phyloP scores from a whole-genome alignment of 1,140 invertebrate species.

The Aphis gossypii region DNA sequence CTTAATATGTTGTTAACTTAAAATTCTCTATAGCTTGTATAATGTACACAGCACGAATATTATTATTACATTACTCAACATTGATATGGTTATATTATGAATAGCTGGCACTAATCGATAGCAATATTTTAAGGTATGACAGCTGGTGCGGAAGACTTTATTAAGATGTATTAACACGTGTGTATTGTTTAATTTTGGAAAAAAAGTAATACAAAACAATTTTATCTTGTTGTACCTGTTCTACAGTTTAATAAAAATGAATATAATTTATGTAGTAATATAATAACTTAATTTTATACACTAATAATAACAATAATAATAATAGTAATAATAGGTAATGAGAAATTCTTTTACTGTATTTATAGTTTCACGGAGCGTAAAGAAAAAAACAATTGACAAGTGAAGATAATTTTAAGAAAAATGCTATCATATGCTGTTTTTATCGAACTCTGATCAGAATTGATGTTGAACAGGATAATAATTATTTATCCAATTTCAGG shows the following conservation, averaged over 20 bases:
- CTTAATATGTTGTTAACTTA: background rate
- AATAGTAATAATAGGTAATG: background rate
- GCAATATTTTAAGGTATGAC: background rate
- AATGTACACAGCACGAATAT: background rate
- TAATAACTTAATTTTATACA: background rate
- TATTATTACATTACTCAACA: background rate
- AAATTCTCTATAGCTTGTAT: background rate
- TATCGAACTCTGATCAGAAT: background rate
- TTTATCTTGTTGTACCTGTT: background rate
- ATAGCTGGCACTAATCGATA: conserved; percentile 32
- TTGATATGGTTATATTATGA: conserved; percentile 9
- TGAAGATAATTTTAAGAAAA: conserved; percentile 1
- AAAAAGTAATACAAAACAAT: background rate
- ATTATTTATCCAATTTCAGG: background rate
- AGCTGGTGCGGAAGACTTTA: background rate
- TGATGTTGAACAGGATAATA: background rate
- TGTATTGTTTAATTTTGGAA: conserved; percentile 6
- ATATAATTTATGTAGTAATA: background rate
- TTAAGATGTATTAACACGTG: background rate
- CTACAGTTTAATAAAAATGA: background rate
- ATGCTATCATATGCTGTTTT: background rate
- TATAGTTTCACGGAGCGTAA: background rate
- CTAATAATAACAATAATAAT: background rate
- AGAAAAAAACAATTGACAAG: background rate
- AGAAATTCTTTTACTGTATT: background rate